Evolutionary conservation across 2,797 vertebrate genomes (phyloP).

Genomic region (Amazonetta brasiliensis): DNA sequence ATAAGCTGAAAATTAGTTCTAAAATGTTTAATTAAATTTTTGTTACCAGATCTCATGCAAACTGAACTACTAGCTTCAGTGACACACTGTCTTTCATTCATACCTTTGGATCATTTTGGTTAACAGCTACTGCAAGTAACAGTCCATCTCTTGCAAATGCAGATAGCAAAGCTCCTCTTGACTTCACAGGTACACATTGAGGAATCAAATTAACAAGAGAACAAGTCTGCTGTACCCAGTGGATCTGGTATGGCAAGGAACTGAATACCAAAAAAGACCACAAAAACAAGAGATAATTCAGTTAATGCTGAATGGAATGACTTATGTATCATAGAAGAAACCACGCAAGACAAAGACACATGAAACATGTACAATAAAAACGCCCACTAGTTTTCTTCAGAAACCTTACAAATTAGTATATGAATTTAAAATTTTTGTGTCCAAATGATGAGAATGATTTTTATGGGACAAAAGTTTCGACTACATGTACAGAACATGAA

Average conservation of each 20-base stretch:
- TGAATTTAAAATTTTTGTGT: background rate
- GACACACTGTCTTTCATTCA: background rate
- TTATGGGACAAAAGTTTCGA: background rate
- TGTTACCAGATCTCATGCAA: background rate
- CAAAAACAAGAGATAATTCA: background rate
- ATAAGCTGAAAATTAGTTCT: background rate
- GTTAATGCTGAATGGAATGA: background rate
- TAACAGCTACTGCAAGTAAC: slow-evolving; percentile 87
- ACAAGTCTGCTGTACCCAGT: slow-evolving; percentile 87
- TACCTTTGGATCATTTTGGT: slow-evolving; percentile 93
- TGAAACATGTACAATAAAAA: background rate
- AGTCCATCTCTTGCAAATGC: slow-evolving; percentile 90
- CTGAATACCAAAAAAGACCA: slow-evolving; percentile 69
- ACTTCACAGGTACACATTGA: slow-evolving; percentile 86
- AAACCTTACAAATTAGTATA: background rate
- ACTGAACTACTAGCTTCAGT: background rate
- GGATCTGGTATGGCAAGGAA: slow-evolving; percentile 79
- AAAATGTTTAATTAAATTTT: background rate
- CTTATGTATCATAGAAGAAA: background rate
- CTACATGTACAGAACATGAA: background rate
- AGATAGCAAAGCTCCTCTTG: slow-evolving; percentile 89
- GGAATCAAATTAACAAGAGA: slow-evolving; percentile 81
- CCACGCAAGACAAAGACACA: background rate
- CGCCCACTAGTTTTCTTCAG: background rate
- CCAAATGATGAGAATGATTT: background rate